Evolutionary conservation across 2,113 vertebrate genomes (phyloP), one percentile per base, ranked within the genome.

Genomic region (Pavo muticus): DNA sequence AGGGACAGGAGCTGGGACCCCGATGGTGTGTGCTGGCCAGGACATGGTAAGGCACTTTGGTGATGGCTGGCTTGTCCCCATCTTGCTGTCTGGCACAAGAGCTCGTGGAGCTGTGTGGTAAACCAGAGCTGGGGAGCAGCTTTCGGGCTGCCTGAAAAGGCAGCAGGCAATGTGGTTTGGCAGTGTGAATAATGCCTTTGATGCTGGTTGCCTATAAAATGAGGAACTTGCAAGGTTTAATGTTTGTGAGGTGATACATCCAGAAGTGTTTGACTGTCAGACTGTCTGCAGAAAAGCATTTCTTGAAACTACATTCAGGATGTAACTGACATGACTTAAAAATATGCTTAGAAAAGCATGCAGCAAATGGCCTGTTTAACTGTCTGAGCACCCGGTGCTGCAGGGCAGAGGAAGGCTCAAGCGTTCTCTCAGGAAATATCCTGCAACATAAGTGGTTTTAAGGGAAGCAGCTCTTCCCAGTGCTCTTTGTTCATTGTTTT

Each of bases 1-100:
- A 1, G 3, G 64, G 37, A 37, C 18, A 57, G 69, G 9, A 74
- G 16, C 25, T 37, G 30, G 20, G 48, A 47, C 23, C 27, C 11
- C 25, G 14, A 10, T 1, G 42, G 1, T 12, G 24, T 1, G 1
- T 2, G 1, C 45, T 4, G 1, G 16, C 27, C 0, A 1, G 32
- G 56, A 42, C 37, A 27, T 57, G 39, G 29, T 3, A 35, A 52
- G 17, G 17, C 57, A 20, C 6, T 25, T 42, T 54, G 17, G 57
- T 5, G 11, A 56, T 40, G 2, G 0, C 37, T 59, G 63, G 5
- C 9, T 52, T 59, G 9, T 71, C 70, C 21, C 50, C 0, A 1
- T 15, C n/a, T 20, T 50, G 10, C 35, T 30, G 56, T 8, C 69
- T 52, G 56, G 20, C 23, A 75, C 11, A 11, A 11, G n/a, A 16